Conservation (phyloP, 2,113 vertebrate genomes). For the Mormoops blainvillei region DNA sequence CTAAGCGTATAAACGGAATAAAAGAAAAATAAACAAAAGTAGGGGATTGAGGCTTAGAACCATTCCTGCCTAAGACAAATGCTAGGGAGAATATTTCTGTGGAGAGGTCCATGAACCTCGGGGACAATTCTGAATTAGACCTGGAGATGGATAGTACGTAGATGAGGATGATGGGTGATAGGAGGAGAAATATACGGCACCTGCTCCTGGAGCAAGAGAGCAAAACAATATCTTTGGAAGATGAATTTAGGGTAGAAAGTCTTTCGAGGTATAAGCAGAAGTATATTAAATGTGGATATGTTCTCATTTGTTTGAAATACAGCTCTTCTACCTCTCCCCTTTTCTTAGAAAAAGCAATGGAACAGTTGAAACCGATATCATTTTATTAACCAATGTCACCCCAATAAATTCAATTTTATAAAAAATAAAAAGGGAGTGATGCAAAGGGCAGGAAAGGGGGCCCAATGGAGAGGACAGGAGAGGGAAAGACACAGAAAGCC, state of each 20-base stretch:
- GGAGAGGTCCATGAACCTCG: neutral
- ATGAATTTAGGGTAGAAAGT: neutral
- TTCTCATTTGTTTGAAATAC: conserved; percentile 22
- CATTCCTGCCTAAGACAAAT: neutral
- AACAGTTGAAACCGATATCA: neutral
- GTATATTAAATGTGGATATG: neutral
- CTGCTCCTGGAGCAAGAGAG: neutral
- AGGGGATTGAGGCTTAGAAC: neutral
- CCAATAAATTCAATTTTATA: neutral
- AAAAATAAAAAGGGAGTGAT: neutral
- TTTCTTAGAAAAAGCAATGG: neutral
- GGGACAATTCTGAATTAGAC: neutral
- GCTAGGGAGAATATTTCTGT: neutral
- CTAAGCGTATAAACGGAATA: neutral
- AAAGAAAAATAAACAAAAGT: neutral
- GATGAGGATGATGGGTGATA: neutral
- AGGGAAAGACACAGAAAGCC: rapidly evolving
- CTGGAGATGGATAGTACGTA: neutral
- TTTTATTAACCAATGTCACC: neutral
- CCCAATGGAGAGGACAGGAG: neutral
- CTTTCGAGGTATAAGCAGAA: neutral
- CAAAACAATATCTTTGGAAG: conserved; percentile 49
- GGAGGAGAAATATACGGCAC: neutral
- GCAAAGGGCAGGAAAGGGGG: neutral
- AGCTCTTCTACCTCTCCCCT: neutral